Evolutionary conservation across 2,797 vertebrate genomes (phyloP).

Genomic region (Epinephelus coioides): DNA sequence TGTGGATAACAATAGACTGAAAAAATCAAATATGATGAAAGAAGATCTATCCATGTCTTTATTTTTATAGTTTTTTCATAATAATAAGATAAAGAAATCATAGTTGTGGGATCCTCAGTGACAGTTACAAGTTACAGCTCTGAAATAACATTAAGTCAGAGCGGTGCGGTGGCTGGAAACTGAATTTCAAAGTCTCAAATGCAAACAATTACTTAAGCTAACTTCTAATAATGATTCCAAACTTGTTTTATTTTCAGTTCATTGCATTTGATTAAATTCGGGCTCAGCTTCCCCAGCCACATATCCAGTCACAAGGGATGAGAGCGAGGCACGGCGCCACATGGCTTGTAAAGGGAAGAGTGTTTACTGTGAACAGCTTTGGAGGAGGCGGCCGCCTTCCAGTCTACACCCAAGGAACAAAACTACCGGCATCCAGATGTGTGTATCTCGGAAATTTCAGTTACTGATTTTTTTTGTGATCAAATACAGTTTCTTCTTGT

Average conservation of each 20-base stretch:
- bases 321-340: slow-evolving; percentile 17
- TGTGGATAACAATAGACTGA: too few species aligned
- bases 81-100: neutral
- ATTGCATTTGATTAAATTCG: slow-evolving; percentile 27
- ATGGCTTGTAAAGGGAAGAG: slow-evolving; percentile 2
- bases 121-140: neutral
- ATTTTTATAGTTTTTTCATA: neutral
- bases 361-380: slow-evolving; percentile 8
- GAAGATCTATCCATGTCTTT: neutral
- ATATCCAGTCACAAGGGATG: slow-evolving; percentile 31
- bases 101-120: neutral
- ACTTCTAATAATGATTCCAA: slow-evolving; percentile 10
- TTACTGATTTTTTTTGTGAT: neutral
- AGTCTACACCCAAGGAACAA: neutral
- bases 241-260: slow-evolving; percentile 24
- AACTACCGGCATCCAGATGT: neutral
- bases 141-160: slow-evolving; percentile 4
- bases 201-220: slow-evolving; percentile 25
- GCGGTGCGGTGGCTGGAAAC: neutral
- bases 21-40: neutral
- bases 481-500: neutral
- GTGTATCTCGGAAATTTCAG: neutral
- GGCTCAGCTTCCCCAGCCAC: slow-evolving; percentile 25
- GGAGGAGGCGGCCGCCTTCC: neutral
- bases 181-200: slow-evolving; percentile 19